phyloP scores from a whole-genome alignment of 2,113 vertebrate genomes.

The Corvus moneduloides region DNA sequence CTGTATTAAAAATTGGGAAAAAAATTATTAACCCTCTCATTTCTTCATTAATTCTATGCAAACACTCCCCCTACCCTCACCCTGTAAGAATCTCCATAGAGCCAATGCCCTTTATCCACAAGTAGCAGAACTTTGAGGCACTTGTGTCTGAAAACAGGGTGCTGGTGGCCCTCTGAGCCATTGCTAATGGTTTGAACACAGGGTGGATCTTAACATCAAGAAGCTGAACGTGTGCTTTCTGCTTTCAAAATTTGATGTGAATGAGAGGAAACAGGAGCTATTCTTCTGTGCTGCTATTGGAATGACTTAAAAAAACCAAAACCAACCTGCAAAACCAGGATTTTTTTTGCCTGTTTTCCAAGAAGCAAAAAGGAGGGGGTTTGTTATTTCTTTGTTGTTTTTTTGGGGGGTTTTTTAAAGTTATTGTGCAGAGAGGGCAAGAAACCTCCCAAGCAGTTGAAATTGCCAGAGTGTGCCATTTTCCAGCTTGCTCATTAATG shows the following conservation, averaged over 20 bases:
- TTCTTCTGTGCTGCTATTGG: not conserved
- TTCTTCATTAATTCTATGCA: not conserved
- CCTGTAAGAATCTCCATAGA: not conserved
- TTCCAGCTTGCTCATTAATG: not conserved
- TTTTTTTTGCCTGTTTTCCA: not conserved
- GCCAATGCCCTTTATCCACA: not conserved
- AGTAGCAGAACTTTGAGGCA: not conserved
- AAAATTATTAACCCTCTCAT: not conserved
- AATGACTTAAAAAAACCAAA: not conserved
- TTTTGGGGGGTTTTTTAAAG: too few species aligned
- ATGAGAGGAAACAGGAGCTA: not conserved
- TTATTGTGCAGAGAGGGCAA: not conserved
- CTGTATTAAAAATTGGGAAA: not conserved
- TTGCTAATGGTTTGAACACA: not conserved
- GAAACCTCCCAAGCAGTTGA: not conserved
- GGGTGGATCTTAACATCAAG: not conserved
- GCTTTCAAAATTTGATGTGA: not conserved
- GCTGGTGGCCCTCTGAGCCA: not conserved
- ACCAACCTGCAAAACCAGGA: not conserved
- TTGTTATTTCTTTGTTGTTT: not conserved
- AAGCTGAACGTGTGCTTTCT: not conserved
- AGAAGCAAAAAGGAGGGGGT: not conserved
- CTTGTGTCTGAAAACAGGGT: not conserved
- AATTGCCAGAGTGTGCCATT: not conserved
- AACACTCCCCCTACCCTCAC: rapidly evolving